phyloP scores from a whole-genome alignment of 2,797 vertebrate species.

The Pygocentrus nattereri region DNA sequence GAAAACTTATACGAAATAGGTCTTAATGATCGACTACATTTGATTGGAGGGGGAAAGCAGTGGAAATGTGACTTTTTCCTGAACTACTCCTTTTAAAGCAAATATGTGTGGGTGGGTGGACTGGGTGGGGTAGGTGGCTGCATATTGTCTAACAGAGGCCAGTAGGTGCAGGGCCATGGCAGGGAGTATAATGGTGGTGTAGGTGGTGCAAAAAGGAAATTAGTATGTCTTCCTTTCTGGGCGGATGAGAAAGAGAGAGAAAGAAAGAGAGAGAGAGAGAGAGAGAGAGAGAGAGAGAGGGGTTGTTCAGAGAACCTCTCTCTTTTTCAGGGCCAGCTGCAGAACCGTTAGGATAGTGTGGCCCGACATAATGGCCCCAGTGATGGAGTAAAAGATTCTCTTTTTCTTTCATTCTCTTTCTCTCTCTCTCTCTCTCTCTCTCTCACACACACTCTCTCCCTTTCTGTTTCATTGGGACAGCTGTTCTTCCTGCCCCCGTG shows the following conservation, averaged over 20 bases:
- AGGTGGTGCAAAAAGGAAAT: slow-evolving; percentile 20
- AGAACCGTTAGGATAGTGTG: slow-evolving; percentile 40
- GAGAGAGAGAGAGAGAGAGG: not conserved
- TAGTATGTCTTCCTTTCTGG: slow-evolving; percentile 6
- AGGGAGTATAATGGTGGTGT: slow-evolving; percentile 16
- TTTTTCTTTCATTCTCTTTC: slow-evolving; percentile 28
- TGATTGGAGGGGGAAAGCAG: too few relatives aligned
- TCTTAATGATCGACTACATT: too few relatives aligned
- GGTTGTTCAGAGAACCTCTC: slow-evolving; percentile 10
- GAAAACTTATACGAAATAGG: too few relatives aligned
- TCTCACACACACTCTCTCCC: slow-evolving; percentile 40
- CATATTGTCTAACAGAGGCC: slow-evolving; percentile 7
- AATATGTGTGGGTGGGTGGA: too few relatives aligned
- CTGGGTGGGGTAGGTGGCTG: not conserved
- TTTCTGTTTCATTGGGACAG: slow-evolving; percentile 64
- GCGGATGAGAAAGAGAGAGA: not conserved
- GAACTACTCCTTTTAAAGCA: too few relatives aligned
- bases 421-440: slow-evolving; percentile 37
- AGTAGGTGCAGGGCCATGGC: not conserved
- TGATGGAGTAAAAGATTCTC: slow-evolving; percentile 44
- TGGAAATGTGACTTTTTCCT: too few relatives aligned
- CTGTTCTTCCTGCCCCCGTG: slow-evolving; percentile 76
- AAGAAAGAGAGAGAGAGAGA: slow-evolving; percentile 2
- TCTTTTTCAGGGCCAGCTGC: slow-evolving; percentile 40
- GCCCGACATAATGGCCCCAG: slow-evolving; percentile 59